phyloP scores from a whole-genome alignment of 2,113 vertebrate species.

The Alethe castanea region DNA sequence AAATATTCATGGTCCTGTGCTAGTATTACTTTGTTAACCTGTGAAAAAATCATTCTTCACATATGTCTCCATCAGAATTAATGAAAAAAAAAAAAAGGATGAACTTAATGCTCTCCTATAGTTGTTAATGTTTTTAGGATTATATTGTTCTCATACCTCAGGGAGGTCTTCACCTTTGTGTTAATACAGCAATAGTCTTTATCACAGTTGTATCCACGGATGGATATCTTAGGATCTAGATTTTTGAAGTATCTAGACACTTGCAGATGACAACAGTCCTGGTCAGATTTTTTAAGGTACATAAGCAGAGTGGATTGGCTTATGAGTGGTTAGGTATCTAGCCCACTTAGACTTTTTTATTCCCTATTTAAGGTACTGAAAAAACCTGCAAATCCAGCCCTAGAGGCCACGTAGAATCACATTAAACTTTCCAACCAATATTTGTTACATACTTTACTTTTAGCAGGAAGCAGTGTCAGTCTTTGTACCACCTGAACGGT shows the following conservation, averaged over 20 bases:
- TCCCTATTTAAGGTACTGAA: background rate
- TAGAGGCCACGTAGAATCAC: background rate
- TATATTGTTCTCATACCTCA: background rate
- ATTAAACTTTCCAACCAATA: background rate
- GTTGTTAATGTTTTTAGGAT: background rate
- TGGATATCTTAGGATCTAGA: background rate
- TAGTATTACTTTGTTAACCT: background rate
- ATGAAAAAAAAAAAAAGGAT: background rate
- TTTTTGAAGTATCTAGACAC: background rate
- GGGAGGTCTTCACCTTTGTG: background rate
- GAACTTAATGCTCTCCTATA: accelerated
- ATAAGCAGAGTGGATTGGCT: background rate
- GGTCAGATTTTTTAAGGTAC: background rate
- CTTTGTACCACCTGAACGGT: background rate
- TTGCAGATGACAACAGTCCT: background rate
- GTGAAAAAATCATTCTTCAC: background rate
- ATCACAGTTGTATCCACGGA: accelerated
- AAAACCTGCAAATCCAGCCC: background rate
- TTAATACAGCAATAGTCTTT: background rate
- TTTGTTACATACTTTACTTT: background rate
- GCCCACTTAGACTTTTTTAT: background rate
- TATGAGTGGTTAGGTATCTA: background rate
- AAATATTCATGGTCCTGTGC: background rate
- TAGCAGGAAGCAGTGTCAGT: background rate
- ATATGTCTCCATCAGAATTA: background rate